Percentiles rank a stretch among this genome's conserved stretches.
phyloP scores from a whole-genome alignment of 2,888 invertebrate species.

The Gastracanthus pulcherrimus region DNA sequence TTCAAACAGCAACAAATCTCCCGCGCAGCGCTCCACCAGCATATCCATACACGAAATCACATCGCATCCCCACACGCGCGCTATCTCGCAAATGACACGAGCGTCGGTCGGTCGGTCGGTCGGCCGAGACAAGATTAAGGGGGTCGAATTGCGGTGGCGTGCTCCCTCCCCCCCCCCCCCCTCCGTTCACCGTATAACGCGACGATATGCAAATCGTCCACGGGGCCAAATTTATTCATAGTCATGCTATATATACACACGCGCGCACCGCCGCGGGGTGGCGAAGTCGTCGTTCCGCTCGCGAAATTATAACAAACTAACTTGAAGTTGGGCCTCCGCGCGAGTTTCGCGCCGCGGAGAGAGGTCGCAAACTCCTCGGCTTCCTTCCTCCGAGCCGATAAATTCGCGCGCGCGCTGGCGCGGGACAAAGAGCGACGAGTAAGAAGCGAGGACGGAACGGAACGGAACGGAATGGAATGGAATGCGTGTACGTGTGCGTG shows the following conservation, averaged over 20 bases:
- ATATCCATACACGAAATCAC: too few species aligned
- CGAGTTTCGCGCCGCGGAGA: not conserved
- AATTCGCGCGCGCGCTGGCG: not conserved
- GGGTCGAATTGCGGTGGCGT: not conserved
- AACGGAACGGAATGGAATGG: too few species aligned
- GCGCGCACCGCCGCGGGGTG: conserved; percentile 61
- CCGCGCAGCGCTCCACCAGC: too few species aligned
- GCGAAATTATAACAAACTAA: conserved; percentile 63
- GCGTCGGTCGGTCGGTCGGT: not conserved
- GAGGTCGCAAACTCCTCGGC: too few species aligned
- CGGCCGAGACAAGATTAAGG: conserved; percentile 33
- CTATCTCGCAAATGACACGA: conserved; percentile 57
- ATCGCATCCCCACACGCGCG: too few species aligned
- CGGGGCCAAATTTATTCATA: conserved; percentile 71
- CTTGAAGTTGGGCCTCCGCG: conserved; percentile 44
- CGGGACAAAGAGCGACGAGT: not conserved
- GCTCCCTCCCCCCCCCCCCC: not conserved
- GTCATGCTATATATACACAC: conserved; percentile 61
- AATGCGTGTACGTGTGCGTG: too few species aligned
- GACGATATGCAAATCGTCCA: conserved; percentile 69
- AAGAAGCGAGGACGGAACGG: too few species aligned
- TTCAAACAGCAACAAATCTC: not conserved
- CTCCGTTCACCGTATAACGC: not conserved
- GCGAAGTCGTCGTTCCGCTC: conserved; percentile 48
- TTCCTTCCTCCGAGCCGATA: not conserved